These are phyloP conservation scores for Phyllotreta cruciferae DNA, from an alignment of 2,888 invertebrate species.

Conservation along the genomic window DNA sequence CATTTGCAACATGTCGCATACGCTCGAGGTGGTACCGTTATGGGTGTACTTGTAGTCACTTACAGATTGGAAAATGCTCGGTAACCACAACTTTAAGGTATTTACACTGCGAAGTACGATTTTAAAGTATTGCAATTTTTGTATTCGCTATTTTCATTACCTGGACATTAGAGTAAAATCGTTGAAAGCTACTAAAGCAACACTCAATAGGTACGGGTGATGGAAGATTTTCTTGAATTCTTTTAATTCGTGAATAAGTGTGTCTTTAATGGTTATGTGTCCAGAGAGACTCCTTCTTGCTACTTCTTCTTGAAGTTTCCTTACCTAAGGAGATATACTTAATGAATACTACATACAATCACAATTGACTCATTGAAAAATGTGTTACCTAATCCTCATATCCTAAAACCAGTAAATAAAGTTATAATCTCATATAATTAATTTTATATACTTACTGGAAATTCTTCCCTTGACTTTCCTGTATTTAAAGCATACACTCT, in stretches of 20 bases:
- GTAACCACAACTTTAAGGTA: slow-evolving; percentile 85
- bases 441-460: slow-evolving; percentile 64
- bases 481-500: slow-evolving; percentile 72
- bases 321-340: too few species aligned
- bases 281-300: too few species aligned
- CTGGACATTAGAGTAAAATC: slow-evolving; percentile 72
- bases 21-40: slow-evolving; percentile 48
- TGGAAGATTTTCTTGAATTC: too few species aligned
- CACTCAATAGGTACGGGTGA: too few species aligned
- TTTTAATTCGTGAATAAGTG: too few species aligned
- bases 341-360: too few species aligned
- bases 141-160: slow-evolving; percentile 57
- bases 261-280: too few species aligned
- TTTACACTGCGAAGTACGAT: slow-evolving; percentile 62
- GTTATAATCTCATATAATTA: not conserved
- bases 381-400: too few species aligned
- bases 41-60: slow-evolving; percentile 54
- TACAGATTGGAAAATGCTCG: slow-evolving; percentile 81
- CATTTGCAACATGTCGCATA: slow-evolving; percentile 63
- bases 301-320: too few species aligned
- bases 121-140: not conserved
- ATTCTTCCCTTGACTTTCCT: slow-evolving; percentile 66
- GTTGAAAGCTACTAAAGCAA: slow-evolving; percentile 51
- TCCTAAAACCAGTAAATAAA: not conserved
- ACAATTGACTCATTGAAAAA: too few species aligned